phyloP scores from a whole-genome alignment of 2,113 vertebrate species.

The Brachyhypopomus occidentalis region DNA sequence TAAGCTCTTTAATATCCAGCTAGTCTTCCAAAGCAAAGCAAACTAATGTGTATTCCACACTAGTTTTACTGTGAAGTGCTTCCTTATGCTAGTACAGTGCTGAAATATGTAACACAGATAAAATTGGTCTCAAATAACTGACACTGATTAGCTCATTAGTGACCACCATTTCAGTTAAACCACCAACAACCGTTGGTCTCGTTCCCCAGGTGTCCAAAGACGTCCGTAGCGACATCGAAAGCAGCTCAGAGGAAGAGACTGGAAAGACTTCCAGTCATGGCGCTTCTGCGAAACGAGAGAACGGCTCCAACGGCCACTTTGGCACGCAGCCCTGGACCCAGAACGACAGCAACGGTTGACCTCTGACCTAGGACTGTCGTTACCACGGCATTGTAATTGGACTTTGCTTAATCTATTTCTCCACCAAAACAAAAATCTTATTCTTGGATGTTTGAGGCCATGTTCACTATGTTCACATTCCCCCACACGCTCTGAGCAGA shows the following conservation, averaged over 20 bases:
- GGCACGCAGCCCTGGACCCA: slow-evolving; percentile 71
- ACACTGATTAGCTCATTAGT: background rate
- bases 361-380: slow-evolving; percentile 32
- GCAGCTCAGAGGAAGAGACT: slow-evolving; percentile 92
- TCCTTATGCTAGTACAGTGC: too few relatives aligned
- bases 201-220: slow-evolving; percentile 86
- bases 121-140: background rate
- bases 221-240: slow-evolving; percentile 95
- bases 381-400: background rate
- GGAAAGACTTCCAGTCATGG: slow-evolving; percentile 56
- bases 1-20: background rate
- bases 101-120: too few relatives aligned
- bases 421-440: slow-evolving; percentile 3
- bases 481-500: background rate
- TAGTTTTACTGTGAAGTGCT: background rate
- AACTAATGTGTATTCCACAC: background rate
- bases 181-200: background rate
- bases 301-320: slow-evolving; percentile 84
- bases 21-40: background rate
- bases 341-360: slow-evolving; percentile 66
- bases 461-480: background rate
- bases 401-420: slow-evolving; percentile 34
- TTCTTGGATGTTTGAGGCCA: background rate
- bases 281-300: slow-evolving; percentile 78
- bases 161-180: background rate